Base-by-base conservation (phyloP, 2,888 invertebrate species). In the Pyrocoelia pectoralis region DNA sequence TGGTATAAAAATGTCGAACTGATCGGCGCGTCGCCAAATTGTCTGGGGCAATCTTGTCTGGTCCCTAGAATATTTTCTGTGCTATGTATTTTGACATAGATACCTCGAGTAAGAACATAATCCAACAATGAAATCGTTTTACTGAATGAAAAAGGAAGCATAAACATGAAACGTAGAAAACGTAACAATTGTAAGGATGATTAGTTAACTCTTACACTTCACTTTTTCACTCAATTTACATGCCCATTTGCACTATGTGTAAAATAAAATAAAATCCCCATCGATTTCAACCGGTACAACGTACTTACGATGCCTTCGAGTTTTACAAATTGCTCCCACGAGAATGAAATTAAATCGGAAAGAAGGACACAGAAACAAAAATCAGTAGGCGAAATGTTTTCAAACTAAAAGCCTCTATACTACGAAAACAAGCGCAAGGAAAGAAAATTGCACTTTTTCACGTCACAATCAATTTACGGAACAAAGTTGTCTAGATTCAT, bases 311-410 rank as follows among this genome's bases (percentile, higher is more conserved):
- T 67, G 43, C 57, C 60, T 60, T 64, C 61, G 68, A 68, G 69
- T 66, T 61, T 62, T 56, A 68, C 71, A 73, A 74, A 74, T 74
- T 70, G 73, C 69, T 67, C 73, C 73, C 60, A 54, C 63, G 74
- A 69, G 74, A 72, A 54, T 56, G 56, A 66, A 72, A 73, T 72
- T 72, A 72, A 70, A 71, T 69, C 69, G 41, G 50, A 56, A 55
- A 59, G 51, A 19, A 19, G n/a, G 46, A 56, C 18, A 28, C 54
- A 61, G 53, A 51, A 38, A 60, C 41, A 61, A 52, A 72, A 69
- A 71, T 67, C 70, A 51, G 41, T 38, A 52, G 28, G 55, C 58
- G 40, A 33, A 33, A 33, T n/a, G 33, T 33, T 33, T 33, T 33
- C 33, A 33, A 33, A 33, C 33, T 33, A 33, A 33, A 33, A 33